Evolutionary conservation across 2,797 vertebrate species (phyloP).

Genomic region (Rhabdophis nuchalis): DNA sequence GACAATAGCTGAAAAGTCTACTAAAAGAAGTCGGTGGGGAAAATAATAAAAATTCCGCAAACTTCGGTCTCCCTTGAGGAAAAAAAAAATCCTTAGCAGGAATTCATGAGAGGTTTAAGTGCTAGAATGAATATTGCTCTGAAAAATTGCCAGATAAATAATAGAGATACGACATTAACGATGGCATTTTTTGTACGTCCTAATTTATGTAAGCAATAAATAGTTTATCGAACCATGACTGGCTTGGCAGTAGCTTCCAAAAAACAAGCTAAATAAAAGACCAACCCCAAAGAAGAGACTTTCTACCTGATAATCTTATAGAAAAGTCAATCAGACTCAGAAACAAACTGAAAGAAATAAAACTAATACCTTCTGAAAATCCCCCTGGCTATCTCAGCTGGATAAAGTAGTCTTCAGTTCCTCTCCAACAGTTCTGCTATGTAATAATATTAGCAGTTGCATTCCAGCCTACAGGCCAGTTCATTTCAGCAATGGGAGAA

Average conservation of each 20-base stretch:
- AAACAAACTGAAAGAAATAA: constrained; percentile 62
- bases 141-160: constrained; percentile 11
- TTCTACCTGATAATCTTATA: constrained; percentile 53
- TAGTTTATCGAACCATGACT: constrained; percentile 55
- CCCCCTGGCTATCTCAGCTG: constrained; percentile 60
- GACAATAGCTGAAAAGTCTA: neutral
- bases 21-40: neutral
- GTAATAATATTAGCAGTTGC: constrained; percentile 56
- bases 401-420: constrained; percentile 58
- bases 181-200: constrained; percentile 25
- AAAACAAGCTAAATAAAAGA: constrained; percentile 18
- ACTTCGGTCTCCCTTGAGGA: neutral
- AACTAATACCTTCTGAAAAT: constrained; percentile 58
- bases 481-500: constrained; percentile 44
- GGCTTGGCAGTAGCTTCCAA: constrained; percentile 41
- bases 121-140: constrained; percentile 1
- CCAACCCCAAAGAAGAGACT: constrained; percentile 46
- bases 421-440: constrained; percentile 59
- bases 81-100: neutral
- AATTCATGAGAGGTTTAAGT: neutral
- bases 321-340: constrained; percentile 53
- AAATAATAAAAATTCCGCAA: neutral
- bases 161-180: constrained; percentile 23
- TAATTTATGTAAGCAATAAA: constrained; percentile 45
- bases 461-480: constrained; percentile 58